Conservation (phyloP, 2,113 vertebrate genomes). For the Proteles cristata region DNA sequence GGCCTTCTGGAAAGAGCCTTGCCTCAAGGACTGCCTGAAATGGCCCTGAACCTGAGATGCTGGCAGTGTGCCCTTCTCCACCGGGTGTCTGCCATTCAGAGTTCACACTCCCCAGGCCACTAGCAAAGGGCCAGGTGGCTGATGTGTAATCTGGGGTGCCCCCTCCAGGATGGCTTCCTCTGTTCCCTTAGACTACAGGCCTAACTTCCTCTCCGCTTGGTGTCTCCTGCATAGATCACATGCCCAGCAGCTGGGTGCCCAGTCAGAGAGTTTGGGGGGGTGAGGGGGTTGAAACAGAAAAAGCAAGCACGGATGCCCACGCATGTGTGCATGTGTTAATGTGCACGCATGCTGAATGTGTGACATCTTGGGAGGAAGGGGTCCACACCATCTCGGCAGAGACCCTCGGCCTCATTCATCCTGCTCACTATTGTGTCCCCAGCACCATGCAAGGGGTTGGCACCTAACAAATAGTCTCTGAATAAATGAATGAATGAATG, state of each 20-base stretch:
- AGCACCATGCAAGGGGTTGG: neutral
- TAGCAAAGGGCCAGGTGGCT: neutral
- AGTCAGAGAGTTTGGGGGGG: neutral
- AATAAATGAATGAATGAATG: neutral
- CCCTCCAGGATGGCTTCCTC: neutral
- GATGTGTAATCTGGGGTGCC: neutral
- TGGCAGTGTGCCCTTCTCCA: neutral
- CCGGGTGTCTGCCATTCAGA: neutral
- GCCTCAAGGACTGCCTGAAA: neutral
- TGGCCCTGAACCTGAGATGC: neutral
- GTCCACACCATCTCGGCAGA: neutral
- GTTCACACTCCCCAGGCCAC: neutral
- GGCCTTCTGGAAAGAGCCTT: neutral
- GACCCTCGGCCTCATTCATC: neutral
- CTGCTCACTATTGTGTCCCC: neutral
- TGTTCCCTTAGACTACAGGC: neutral
- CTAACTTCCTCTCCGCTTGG: conserved; percentile 30
- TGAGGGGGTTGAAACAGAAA: neutral
- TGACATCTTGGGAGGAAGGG: neutral
- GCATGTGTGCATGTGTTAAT: fast-evolving
- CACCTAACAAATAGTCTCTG: neutral
- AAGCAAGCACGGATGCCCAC: fast-evolving
- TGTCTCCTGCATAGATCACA: neutral
- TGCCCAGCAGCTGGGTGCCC: neutral
- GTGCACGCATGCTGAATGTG: neutral